A percentile compares a stretch with the other conserved stretches of the same genome.
phyloP scores from a whole-genome alignment of 2,113 vertebrate genomes.

The Rhinoptilus africanus region DNA sequence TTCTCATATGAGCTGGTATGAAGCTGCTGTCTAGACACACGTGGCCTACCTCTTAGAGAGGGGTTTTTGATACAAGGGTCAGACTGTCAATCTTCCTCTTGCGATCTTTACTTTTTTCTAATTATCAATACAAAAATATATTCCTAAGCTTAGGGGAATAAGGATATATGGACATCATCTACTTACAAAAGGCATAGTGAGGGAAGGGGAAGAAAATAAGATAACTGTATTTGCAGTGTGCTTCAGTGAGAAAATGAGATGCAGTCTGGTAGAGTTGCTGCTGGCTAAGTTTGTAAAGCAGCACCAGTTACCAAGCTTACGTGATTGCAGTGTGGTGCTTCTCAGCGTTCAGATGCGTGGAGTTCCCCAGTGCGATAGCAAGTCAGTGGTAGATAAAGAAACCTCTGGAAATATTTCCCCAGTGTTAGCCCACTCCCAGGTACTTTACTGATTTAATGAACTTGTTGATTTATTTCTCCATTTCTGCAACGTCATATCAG shows the following conservation, averaged over 20 bases:
- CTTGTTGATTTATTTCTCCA: background rate
- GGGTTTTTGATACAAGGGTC: background rate
- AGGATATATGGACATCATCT: background rate
- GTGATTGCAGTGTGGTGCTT: rapidly evolving
- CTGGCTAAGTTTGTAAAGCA: background rate
- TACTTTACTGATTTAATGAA: background rate
- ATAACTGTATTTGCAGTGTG: background rate
- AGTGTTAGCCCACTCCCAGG: background rate
- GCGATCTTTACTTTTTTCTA: background rate
- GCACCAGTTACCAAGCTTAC: too few relatives aligned
- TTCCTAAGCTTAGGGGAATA: background rate
- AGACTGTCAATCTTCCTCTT: background rate
- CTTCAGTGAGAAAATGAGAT: background rate
- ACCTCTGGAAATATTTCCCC: background rate
- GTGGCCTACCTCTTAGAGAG: background rate
- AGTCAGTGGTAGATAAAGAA: background rate
- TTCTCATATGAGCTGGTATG: background rate
- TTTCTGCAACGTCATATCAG: background rate
- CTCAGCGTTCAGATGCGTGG: background rate
- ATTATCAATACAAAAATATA: background rate
- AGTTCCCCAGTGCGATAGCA: background rate
- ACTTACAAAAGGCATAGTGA: background rate
- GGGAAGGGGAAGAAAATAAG: background rate
- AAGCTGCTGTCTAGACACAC: background rate
- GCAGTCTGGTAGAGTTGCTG: background rate